These are phyloP conservation scores for Gulo gulo DNA, from an alignment of 2,113 vertebrate genomes.

Conservation along the genomic window DNA sequence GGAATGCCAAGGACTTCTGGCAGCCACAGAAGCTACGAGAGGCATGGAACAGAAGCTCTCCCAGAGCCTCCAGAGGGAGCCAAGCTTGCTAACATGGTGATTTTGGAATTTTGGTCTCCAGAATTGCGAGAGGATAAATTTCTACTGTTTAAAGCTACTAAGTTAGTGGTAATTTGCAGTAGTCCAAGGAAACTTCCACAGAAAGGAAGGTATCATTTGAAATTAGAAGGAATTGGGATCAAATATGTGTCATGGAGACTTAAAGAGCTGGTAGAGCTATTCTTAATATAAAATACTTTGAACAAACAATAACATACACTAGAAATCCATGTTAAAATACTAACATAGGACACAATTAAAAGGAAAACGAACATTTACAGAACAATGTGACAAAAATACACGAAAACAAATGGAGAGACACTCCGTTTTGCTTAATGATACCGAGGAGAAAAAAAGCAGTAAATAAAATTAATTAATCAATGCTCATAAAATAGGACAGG, in stretches of 20 bases:
- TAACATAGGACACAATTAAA: neutral
- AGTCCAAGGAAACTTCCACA: neutral
- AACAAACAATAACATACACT: neutral
- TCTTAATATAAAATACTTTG: neutral
- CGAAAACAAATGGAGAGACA: neutral
- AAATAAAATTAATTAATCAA: neutral
- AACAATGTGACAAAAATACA: neutral
- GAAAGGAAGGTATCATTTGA: neutral
- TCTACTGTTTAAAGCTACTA: neutral
- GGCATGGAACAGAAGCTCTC: neutral
- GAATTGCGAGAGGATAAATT: neutral
- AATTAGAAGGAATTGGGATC: neutral
- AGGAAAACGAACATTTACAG: slow-evolving; percentile 1
- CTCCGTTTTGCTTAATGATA: neutral
- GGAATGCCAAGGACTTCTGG: neutral
- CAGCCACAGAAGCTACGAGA: neutral
- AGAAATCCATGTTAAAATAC: slow-evolving; percentile 2
- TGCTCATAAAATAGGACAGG: neutral
- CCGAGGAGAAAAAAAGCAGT: neutral
- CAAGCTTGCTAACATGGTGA: neutral
- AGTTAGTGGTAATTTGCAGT: neutral
- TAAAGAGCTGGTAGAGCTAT: neutral
- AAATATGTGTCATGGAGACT: neutral
- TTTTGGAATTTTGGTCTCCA: neutral
- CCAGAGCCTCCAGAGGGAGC: neutral